Evolutionary conservation across 2,888 invertebrate species (phyloP).

Genomic region (Metallyticus violacea): DNA sequence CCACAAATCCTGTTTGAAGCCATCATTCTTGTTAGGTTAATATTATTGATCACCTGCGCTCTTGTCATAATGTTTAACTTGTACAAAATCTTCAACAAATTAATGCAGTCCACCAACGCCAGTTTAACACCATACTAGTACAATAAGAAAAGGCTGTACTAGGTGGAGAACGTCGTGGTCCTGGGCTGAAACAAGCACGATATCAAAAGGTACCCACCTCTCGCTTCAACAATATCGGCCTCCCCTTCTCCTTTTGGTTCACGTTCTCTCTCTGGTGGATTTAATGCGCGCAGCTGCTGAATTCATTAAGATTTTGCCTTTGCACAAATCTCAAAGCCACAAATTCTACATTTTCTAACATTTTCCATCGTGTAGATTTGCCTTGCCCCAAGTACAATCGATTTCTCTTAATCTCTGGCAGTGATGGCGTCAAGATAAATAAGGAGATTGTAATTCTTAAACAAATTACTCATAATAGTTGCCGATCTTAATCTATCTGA

Average conservation of each 20-base stretch:
- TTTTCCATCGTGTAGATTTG: background rate
- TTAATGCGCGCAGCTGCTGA: constrained; percentile 20
- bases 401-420: background rate
- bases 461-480: too few relatives aligned
- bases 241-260: background rate
- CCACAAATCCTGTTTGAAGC: too few relatives aligned
- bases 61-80: too few relatives aligned
- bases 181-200: background rate
- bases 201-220: constrained; percentile 11
- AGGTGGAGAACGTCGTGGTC: background rate
- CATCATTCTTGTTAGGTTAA: too few relatives aligned
- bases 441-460: too few relatives aligned
- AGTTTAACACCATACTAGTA: background rate
- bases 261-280: background rate
- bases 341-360: constrained; percentile 16
- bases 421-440: background rate
- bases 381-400: background rate
- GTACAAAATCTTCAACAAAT: too few relatives aligned
- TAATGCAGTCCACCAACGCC: too few relatives aligned
- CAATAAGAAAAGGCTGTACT: background rate
- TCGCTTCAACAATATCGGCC: background rate
- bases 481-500: too few relatives aligned
- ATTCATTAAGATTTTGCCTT: constrained; percentile 17
- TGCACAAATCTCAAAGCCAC: constrained; percentile 9
- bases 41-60: too few relatives aligned